Conservation (phyloP, 2,797 vertebrate species). For the Argyrosomus regius region DNA sequence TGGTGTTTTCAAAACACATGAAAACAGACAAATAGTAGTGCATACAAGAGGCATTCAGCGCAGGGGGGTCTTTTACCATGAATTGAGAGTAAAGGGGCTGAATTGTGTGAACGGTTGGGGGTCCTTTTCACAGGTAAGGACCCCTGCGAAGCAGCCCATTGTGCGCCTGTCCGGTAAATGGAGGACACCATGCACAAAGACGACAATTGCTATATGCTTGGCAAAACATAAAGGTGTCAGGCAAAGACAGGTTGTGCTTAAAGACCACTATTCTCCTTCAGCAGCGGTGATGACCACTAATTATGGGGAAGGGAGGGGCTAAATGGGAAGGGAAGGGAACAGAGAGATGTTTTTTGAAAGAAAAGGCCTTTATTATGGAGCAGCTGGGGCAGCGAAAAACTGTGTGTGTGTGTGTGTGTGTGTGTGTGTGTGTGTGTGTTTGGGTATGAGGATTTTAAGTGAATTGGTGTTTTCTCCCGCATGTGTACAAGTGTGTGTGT, state of each 20-base stretch:
- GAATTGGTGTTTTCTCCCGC: conserved; percentile 62
- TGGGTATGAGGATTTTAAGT: conserved; percentile 61
- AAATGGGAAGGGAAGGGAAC: conserved; percentile 61
- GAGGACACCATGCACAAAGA: conserved; percentile 83
- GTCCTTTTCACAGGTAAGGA: conserved; percentile 89
- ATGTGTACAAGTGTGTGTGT: conserved; percentile 50
- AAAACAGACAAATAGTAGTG: conserved; percentile 85
- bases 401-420: conserved; percentile 22
- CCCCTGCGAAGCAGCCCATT: conserved; percentile 82
- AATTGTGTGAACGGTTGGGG: conserved; percentile 82
- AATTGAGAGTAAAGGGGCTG: conserved; percentile 82
- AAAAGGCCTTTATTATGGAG: conserved; percentile 80
- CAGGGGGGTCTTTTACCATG: conserved; percentile 80
- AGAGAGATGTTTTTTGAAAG: conserved; percentile 73
- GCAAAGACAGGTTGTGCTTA: conserved; percentile 83
- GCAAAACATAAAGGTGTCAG: conserved; percentile 85
- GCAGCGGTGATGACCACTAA: conserved; percentile 84
- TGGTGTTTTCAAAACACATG: conserved; percentile 87
- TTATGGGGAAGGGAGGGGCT: conserved; percentile 74
- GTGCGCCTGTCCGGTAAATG: conserved; percentile 84
- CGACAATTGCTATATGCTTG: conserved; percentile 82
- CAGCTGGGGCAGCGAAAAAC: conserved; percentile 73
- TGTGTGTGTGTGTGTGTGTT: conserved; percentile 62
- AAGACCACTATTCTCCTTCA: conserved; percentile 81
- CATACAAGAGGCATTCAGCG: conserved; percentile 84